Conservation (phyloP, 2,888 invertebrate species). For the Junonia oenone region DNA sequence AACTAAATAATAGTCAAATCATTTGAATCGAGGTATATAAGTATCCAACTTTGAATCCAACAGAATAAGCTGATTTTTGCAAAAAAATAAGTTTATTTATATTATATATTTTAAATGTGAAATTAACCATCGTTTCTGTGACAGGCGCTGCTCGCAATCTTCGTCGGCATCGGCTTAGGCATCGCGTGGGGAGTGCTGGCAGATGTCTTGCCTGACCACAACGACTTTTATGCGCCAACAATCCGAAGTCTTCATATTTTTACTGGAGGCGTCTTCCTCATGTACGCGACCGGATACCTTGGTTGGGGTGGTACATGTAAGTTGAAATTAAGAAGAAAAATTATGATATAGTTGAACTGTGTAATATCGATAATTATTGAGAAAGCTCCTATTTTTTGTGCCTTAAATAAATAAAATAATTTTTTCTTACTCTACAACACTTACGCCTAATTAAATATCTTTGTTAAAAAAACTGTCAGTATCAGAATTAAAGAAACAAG, state of each 20-base stretch:
- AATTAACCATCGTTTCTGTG: constrained; percentile 27
- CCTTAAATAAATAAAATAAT: no score
- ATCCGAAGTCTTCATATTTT: constrained; percentile 63
- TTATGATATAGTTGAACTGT: no score
- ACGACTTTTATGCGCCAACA: constrained; percentile 59
- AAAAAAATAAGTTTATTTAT: background rate
- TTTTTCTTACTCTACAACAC: no score
- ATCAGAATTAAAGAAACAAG: no score
- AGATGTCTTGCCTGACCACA: constrained; percentile 61
- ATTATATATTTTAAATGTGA: background rate
- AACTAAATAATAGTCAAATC: no score
- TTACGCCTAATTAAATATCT: no score
- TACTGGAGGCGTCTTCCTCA: constrained; percentile 54
- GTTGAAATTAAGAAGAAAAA: constrained; percentile 35
- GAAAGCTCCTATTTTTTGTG: no score
- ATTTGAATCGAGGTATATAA: no score
- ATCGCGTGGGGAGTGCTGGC: constrained; percentile 61
- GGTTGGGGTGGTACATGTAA: constrained; percentile 71
- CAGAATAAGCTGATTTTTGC: no score
- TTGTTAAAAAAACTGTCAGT: no score
- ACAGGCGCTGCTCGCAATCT: constrained; percentile 62
- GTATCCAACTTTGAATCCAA: no score
- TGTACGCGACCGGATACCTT: constrained; percentile 52
- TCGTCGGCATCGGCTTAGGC: constrained; percentile 58
- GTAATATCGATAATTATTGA: no score